A percentile compares a stretch with the other conserved stretches of the same genome.
Conservation (phyloP, 2,113 vertebrate genomes). For the Lasiurus borealis region DNA sequence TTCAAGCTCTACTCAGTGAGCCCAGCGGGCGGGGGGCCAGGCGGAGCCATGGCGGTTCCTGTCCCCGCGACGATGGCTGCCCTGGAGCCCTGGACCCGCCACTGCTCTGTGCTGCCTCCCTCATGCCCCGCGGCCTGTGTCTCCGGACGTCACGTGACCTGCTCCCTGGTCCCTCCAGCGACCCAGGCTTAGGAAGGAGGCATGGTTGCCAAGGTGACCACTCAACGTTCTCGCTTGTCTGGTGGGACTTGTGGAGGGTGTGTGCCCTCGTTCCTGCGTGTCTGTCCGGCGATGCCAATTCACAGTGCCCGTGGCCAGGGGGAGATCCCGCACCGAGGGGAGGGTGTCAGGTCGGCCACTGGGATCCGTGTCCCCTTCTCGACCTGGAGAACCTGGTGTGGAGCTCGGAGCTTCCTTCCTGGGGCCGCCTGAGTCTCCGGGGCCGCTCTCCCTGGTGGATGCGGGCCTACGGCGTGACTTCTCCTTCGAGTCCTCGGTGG, state of each 20-base stretch:
- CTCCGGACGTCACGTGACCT: not conserved
- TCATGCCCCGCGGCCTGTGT: too few species aligned
- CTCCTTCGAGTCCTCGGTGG: constrained; percentile 85
- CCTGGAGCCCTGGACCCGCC: not conserved
- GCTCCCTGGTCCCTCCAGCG: too few species aligned
- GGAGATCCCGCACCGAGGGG: not conserved
- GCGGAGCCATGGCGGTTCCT: accelerated
- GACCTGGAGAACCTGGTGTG: not conserved
- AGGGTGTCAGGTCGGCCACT: not conserved
- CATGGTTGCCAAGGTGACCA: not conserved
- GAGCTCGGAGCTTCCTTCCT: not conserved
- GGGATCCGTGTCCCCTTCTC: not conserved
- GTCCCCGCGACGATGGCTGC: too few species aligned
- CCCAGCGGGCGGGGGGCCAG: not conserved
- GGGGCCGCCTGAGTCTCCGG: not conserved
- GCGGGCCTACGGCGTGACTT: constrained; percentile 58
- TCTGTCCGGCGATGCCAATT: not conserved
- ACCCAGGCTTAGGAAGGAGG: not conserved
- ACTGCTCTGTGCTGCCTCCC: not conserved
- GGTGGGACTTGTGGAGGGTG: not conserved
- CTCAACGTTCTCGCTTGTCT: not conserved
- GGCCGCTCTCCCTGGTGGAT: constrained; percentile 45
- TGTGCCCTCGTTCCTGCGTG: not conserved
- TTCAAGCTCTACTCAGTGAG: accelerated
- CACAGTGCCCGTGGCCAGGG: not conserved